Evolutionary conservation across 1,140 invertebrate genomes (phyloP).

Genomic region (Lysiphlebus fabarum): DNA sequence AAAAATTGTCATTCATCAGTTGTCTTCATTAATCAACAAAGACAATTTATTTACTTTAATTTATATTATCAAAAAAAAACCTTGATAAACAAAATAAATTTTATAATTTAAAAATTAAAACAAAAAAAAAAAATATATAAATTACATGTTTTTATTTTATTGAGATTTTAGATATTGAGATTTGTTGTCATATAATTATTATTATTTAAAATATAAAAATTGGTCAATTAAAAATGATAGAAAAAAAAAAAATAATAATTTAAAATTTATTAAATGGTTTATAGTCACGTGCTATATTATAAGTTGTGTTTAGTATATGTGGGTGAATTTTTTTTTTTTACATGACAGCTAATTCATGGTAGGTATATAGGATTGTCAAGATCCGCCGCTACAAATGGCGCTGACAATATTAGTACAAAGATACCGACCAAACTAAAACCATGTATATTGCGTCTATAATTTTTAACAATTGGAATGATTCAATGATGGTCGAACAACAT

Average conservation of each 20-base stretch:
- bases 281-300: constrained; percentile 37
- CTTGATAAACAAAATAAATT: too few relatives aligned
- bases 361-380: constrained; percentile 34
- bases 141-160: background rate
- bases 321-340: constrained; percentile 48
- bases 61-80: too few relatives aligned
- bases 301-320: constrained; percentile 28
- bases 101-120: too few relatives aligned
- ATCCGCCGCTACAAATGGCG: constrained; percentile 28
- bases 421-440: constrained; percentile 44
- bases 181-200: too few relatives aligned
- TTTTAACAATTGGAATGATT: constrained; percentile 51
- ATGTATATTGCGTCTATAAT: constrained; percentile 42
- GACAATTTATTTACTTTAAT: too few relatives aligned
- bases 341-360: constrained; percentile 52
- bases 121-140: too few relatives aligned
- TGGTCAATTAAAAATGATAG: background rate
- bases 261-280: constrained; percentile 16
- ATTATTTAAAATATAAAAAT: too few relatives aligned
- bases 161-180: background rate
- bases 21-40: too few relatives aligned
- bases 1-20: too few relatives aligned
- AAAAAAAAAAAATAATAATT: constrained; percentile 3
- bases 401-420: constrained; percentile 40
- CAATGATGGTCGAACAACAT: constrained; percentile 32